Evolutionary conservation across 37 sponge, comb jelly and placozoan genomes (phyloP), one percentile per base, ranked within the genome.

Genomic region (Theonella swinhoei): DNA sequence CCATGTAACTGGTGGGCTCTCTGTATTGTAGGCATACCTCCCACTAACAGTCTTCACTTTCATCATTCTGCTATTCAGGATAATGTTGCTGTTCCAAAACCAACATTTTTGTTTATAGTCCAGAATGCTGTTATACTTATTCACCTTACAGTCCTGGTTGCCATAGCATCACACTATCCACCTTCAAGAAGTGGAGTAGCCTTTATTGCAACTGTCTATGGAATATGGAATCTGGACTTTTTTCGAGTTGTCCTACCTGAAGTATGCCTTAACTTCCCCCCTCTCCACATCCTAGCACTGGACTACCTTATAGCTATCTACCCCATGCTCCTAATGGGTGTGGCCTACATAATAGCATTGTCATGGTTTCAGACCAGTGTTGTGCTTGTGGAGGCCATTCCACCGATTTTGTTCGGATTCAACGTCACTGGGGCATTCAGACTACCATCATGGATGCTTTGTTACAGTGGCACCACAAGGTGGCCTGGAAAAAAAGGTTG

Each of bases 41-140:
- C 93, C 93, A n/a, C 38, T 81, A 28, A 88, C 89, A 5, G 11
- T 85, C 0, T 64, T 92, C 37, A 72, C 75, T 65, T 22, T 84
- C 36, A 25, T 84, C n/a, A 39, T 92, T 59, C 58, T 92, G 22
- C 29, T 88, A 5, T 81, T 92, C 40, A 78, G 82, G 35, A 41
- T 92, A 88, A 66, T 39, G 64, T 72, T 8, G 70, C 83, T 19
- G 38, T 64, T 41, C 77, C 85, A 28, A 74, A 75, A 29, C 79
- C 88, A 70, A 58, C 81, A 29, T 85, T 88, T 39, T 72, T 88
- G 17, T 34, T 88, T 20, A 85, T 84, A 74, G 70, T 78, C 9
- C 93, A 92, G 40, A 66, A 69, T 23, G 63, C 85, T 11, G 37
- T 78, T 0, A n/a, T n/a, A n/a, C n/a, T n/a, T n/a, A n/a, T n/a